phyloP scores from a whole-genome alignment of 2,113 vertebrate species.

The Apaloderma vittatum region DNA sequence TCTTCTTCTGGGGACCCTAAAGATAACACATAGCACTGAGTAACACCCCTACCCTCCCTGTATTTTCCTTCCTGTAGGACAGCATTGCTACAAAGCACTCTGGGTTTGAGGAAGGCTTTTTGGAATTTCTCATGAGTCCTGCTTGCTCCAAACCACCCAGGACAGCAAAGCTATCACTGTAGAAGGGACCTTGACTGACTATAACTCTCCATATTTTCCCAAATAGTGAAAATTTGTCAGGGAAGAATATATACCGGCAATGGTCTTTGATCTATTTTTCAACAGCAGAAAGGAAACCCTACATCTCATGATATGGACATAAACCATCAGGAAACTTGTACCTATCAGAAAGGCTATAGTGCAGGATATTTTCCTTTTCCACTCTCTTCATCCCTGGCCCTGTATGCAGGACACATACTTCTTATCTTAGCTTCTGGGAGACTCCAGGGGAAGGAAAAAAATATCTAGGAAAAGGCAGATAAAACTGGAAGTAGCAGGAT shows the following conservation, averaged over 20 bases:
- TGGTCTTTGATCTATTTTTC: not conserved
- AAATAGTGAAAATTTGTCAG: not conserved
- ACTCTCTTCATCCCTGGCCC: not conserved
- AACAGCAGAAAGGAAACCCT: conserved; percentile 10
- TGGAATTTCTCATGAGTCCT: not conserved
- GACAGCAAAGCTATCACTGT: not conserved
- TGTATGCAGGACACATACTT: not conserved
- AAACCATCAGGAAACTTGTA: not conserved
- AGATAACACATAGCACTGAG: not conserved
- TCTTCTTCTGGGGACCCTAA: not conserved
- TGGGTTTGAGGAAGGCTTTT: not conserved
- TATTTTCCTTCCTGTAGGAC: not conserved
- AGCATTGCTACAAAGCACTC: not conserved
- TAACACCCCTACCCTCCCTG: too few relatives aligned
- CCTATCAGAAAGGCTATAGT: not conserved
- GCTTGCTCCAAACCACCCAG: not conserved
- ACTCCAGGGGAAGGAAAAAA: not conserved
- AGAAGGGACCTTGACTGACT: not conserved
- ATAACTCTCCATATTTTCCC: not conserved
- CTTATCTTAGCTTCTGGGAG: not conserved
- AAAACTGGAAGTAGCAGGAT: not conserved
- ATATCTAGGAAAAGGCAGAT: not conserved
- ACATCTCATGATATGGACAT: rapidly evolving
- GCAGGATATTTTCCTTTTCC: not conserved
- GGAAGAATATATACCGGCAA: not conserved